phyloP scores from a whole-genome alignment of 2,888 invertebrate genomes.

The Pelosia muscerda region DNA sequence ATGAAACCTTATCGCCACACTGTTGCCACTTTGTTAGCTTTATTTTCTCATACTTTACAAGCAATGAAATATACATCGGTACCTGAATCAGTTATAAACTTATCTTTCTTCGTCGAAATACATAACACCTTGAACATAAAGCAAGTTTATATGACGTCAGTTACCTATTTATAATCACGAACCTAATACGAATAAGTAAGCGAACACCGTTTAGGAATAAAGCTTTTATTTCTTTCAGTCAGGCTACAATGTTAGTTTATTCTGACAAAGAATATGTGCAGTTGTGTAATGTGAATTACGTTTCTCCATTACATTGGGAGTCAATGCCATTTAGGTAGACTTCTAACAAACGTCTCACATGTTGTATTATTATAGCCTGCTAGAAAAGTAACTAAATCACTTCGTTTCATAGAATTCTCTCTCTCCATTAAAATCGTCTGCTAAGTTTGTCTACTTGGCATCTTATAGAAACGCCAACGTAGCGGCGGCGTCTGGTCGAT shows the following conservation, averaged over 20 bases:
- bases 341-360: constrained; percentile 28
- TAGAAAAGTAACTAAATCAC: constrained; percentile 24
- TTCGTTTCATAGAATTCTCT: constrained; percentile 30
- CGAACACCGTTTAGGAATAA: constrained; percentile 38
- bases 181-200: constrained; percentile 37
- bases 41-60: constrained; percentile 34
- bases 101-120: constrained; percentile 33
- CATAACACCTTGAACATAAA: constrained; percentile 31
- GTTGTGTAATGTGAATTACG: constrained; percentile 40
- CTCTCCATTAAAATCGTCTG: constrained; percentile 37
- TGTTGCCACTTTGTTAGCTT: constrained; percentile 38
- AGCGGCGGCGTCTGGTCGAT: constrained; percentile 8
- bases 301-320: constrained; percentile 40
- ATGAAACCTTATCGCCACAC: constrained; percentile 43
- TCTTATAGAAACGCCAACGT: constrained; percentile 22
- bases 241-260: constrained; percentile 38
- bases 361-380: constrained; percentile 24
- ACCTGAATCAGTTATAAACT: constrained; percentile 21
- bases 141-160: constrained; percentile 42
- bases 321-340: constrained; percentile 36
- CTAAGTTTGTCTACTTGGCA: constrained; percentile 19
- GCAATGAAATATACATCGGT: constrained; percentile 8
- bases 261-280: constrained; percentile 16
- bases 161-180: constrained; percentile 42
- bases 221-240: constrained; percentile 46